Evolutionary conservation across 2,113 vertebrate species (phyloP).

Genomic region (Chionomys nivalis): DNA sequence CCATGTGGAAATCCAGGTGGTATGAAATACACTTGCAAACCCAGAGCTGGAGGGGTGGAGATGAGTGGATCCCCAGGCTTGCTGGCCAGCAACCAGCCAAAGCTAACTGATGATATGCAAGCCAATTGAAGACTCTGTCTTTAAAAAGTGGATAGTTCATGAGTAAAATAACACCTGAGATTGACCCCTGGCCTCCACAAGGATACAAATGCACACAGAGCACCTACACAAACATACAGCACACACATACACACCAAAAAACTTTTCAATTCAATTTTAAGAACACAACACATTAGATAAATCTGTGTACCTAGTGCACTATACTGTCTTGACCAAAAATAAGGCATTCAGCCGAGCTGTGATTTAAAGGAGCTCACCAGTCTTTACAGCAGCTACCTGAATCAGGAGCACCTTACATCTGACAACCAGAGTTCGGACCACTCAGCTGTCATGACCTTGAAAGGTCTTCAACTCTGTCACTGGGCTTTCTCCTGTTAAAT

Average conservation of each 20-base stretch:
- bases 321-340: background rate
- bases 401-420: background rate
- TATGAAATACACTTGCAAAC: background rate
- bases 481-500: background rate
- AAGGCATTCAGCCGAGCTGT: background rate
- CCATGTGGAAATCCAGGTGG: background rate
- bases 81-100: background rate
- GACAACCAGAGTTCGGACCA: background rate
- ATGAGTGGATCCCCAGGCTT: background rate
- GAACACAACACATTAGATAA: background rate
- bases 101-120: background rate
- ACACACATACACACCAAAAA: background rate
- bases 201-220: too few species aligned
- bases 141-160: background rate
- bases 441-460: background rate
- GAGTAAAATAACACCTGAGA: background rate
- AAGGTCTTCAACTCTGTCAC: background rate
- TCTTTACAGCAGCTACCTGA: background rate
- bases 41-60: background rate
- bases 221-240: background rate
- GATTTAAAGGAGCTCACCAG: too few species aligned
- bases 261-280: background rate
- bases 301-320: background rate
- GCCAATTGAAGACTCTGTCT: background rate
- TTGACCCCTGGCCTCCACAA: background rate